Percentiles rank a stretch among this genome's conserved stretches.
Conservation (phyloP, 2,888 invertebrate species). For the Yponomeuta evonymella region DNA sequence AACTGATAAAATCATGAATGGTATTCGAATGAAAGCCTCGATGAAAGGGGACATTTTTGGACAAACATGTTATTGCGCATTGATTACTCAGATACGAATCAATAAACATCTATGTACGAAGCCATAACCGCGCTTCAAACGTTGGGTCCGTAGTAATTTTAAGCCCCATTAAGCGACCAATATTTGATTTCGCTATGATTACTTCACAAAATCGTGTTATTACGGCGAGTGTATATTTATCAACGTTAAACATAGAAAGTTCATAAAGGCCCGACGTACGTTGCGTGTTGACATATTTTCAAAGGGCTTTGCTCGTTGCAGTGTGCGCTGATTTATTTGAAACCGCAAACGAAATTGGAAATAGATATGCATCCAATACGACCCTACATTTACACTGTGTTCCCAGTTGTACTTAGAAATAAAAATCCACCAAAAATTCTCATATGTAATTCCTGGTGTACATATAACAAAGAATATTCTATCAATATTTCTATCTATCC, state of each 20-base stretch:
- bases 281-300: conserved; percentile 3
- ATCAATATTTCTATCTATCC: no score
- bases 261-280: neutral
- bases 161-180: neutral
- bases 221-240: neutral
- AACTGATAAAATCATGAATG: neutral
- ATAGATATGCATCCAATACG: neutral
- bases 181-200: neutral
- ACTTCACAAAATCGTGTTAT: neutral
- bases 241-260: neutral
- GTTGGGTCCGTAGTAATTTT: neutral
- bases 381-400: neutral
- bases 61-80: neutral
- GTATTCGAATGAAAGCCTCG: neutral
- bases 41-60: neutral
- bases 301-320: conserved; percentile 30
- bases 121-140: neutral
- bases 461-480: no score
- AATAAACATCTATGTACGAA: neutral
- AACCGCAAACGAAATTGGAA: conserved; percentile 33
- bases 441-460: no score
- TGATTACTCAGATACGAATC: no score
- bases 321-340: conserved; percentile 56
- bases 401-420: neutral
- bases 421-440: neutral